phyloP scores from a whole-genome alignment of 2,797 vertebrate species.

The Psittacula echo region DNA sequence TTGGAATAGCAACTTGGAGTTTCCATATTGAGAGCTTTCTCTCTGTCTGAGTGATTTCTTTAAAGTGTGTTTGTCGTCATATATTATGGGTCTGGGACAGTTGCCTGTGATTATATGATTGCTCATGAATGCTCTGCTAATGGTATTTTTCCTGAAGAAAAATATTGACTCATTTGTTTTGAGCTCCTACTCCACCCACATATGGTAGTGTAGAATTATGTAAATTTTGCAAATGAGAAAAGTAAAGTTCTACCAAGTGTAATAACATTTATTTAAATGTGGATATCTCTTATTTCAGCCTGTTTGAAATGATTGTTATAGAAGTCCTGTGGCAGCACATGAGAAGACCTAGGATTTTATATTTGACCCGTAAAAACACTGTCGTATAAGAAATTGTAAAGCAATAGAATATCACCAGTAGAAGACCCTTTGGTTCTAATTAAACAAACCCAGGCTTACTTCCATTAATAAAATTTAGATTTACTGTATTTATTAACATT shows the following conservation, averaged over 20 bases:
- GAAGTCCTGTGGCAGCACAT: neutral
- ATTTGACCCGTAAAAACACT: neutral
- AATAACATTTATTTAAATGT: constrained; percentile 4
- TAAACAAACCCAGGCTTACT: neutral
- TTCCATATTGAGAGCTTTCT: neutral
- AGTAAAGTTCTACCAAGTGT: constrained; percentile 55
- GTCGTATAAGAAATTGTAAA: neutral
- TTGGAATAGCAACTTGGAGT: neutral
- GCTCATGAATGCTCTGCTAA: constrained; percentile 69
- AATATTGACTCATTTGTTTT: constrained; percentile 75
- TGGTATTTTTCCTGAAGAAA: constrained; percentile 67
- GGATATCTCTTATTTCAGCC: neutral
- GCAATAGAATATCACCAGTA: neutral
- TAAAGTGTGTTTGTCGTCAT: constrained; percentile 6
- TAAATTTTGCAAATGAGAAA: constrained; percentile 64
- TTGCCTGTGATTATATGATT: constrained; percentile 72
- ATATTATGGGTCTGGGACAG: constrained; percentile 63
- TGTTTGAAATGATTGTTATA: neutral
- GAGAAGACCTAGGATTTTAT: neutral
- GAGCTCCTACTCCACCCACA: constrained; percentile 69
- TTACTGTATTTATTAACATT: neutral
- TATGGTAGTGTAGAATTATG: constrained; percentile 67
- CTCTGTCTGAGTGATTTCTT: constrained; percentile 20
- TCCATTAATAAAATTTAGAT: neutral
- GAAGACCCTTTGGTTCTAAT: neutral